Conservation (phyloP, 2,888 invertebrate species). For the Parelbella ahira region DNA sequence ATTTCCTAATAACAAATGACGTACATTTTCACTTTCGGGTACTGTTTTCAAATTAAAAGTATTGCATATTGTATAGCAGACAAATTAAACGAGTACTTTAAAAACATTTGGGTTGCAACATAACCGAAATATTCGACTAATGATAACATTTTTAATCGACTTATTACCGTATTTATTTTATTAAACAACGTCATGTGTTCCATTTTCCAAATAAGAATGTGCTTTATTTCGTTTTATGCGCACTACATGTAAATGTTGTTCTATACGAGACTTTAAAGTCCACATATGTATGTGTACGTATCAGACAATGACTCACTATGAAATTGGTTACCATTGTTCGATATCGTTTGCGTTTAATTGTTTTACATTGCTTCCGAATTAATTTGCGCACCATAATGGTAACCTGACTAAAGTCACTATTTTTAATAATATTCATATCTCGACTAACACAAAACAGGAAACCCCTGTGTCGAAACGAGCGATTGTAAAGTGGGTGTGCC, state of each 20-base stretch:
- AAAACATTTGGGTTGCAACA: too few relatives aligned
- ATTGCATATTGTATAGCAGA: too few relatives aligned
- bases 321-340: constrained; percentile 21
- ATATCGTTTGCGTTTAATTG: constrained; percentile 14
- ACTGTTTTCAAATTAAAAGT: too few relatives aligned
- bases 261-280: constrained; percentile 26
- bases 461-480: constrained; percentile 52
- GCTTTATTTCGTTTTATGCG: constrained; percentile 17
- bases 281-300: constrained; percentile 34
- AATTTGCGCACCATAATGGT: too few relatives aligned
- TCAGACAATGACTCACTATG: constrained; percentile 18
- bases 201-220: constrained; percentile 14
- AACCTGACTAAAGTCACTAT: too few relatives aligned
- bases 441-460: constrained; percentile 56
- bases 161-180: too few relatives aligned
- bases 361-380: constrained; percentile 8
- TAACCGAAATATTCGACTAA: too few relatives aligned
- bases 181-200: constrained; percentile 1
- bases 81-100: too few relatives aligned
- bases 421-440: constrained; percentile 18
- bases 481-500: constrained; percentile 64
- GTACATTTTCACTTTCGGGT: too few relatives aligned
- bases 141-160: too few relatives aligned
- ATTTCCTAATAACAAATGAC: too few relatives aligned
- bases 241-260: constrained; percentile 31